phyloP scores from a whole-genome alignment of 2,113 vertebrate genomes.

The Nymphicus hollandicus region DNA sequence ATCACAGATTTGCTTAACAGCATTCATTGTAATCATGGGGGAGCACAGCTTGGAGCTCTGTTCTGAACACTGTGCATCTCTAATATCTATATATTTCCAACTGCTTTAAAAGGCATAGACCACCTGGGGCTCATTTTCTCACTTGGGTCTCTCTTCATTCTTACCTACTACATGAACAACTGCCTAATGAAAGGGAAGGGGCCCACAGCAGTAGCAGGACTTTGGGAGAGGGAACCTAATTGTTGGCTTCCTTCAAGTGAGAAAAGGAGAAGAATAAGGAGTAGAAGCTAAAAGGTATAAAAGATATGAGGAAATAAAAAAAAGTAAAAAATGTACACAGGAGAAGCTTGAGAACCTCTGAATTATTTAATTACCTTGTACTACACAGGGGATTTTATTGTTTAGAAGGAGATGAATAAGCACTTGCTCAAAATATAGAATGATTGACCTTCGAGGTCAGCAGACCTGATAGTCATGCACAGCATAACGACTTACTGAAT shows the following conservation, averaged over 20 bases:
- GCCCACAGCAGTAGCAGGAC: fast-evolving
- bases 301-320: not conserved
- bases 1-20: not conserved
- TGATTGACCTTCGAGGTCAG: not conserved
- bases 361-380: not conserved
- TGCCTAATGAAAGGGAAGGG: not conserved
- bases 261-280: not conserved
- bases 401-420: not conserved
- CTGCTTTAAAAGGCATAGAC: not conserved
- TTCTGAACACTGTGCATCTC: not conserved
- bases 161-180: not conserved
- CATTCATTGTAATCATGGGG: not conserved
- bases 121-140: not conserved
- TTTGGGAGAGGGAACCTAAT: not conserved
- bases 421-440: not conserved
- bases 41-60: not conserved
- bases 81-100: not conserved
- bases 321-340: not conserved
- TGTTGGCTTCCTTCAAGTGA: not conserved
- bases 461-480: not conserved
- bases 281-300: not conserved
- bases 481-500: not conserved
- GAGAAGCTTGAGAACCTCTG: not conserved
- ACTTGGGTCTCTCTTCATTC: not conserved
- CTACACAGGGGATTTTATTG: not conserved